phyloP scores from a whole-genome alignment of 2,113 vertebrate species.

The Puntigrus tetrazona region DNA sequence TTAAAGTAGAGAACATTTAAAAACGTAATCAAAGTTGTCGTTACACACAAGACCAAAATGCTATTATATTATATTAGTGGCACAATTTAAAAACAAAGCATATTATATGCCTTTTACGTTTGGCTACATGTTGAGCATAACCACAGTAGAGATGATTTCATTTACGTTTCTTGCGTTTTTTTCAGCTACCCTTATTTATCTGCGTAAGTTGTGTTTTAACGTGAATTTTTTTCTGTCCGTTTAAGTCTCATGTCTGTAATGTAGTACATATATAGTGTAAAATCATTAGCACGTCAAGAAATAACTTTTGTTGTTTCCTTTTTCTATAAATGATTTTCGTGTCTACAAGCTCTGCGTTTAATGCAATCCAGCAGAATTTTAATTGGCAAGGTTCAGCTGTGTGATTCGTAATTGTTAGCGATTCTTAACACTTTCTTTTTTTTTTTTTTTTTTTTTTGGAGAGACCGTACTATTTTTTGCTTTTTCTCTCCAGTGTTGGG shows the following conservation, averaged over 20 bases:
- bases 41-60: too few species aligned
- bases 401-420: not conserved
- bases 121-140: too few species aligned
- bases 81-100: not conserved
- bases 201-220: not conserved
- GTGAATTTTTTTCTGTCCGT: not conserved
- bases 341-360: not conserved
- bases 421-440: not conserved
- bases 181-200: not conserved
- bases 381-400: not conserved
- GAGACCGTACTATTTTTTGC: too few species aligned
- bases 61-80: too few species aligned
- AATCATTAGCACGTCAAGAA: not conserved
- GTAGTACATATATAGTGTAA: not conserved
- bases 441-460: conserved; percentile 9
- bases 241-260: not conserved
- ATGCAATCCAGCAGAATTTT: not conserved
- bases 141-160: too few species aligned
- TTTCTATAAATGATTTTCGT: not conserved
- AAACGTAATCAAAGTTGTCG: too few species aligned
- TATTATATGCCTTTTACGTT: too few species aligned
- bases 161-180: not conserved
- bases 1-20: too few species aligned
- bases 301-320: not conserved
- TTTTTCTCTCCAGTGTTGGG: too few species aligned